Base-by-base conservation (phyloP, 2,113 vertebrate species). In the Mellivora capensis region DNA sequence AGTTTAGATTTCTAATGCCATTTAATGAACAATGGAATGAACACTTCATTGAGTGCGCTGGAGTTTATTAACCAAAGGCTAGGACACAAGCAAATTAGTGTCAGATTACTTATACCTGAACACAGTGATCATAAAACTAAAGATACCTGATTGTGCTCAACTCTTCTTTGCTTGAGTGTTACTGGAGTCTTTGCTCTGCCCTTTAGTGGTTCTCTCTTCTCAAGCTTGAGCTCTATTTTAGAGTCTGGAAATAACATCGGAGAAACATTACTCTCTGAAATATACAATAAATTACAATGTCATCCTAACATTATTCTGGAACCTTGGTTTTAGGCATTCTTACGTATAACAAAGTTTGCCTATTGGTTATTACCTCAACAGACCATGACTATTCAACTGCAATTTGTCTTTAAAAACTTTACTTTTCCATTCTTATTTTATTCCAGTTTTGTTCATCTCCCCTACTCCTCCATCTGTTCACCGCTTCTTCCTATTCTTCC, bases 191-290 rank as follows among this genome's bases (percentile, higher is more conserved):
- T 99, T 62, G 98, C 98, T 98, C 99, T 98, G 98, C 99, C 98
- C 98, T 99, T 99, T 94, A 99, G 74, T 8, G 99, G 98, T 96
- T 99, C 99, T 97, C 99, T 99, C 98, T 99, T 99, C 98, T 99
- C 99, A 98, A 99, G 99, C 89, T 99, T 98, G 81, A 99, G 98
- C 34, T 99, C 99, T 54, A 98, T 96, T 91, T 99, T 99, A 0
- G 98, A 98, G 97, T 99, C 99, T 98, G 98, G 97, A 97, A 98
- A 98, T 92, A 97, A 98, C 80, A 97, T 83, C 13, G 42, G 89
- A 98, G 81, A 96, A 81, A 95, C 11, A 90, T 98, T 98, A 98
- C 61, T 97, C n/a, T 94, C 72, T 91, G 69, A 83, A 88, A 95
- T 17, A 54, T 11, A 37, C 20, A 89, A 76, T 3, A 39, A 91